Evolutionary conservation across 2,797 vertebrate genomes (phyloP), one percentile per base, ranked within the genome.

Genomic region (Scomberomorus guttatus): DNA sequence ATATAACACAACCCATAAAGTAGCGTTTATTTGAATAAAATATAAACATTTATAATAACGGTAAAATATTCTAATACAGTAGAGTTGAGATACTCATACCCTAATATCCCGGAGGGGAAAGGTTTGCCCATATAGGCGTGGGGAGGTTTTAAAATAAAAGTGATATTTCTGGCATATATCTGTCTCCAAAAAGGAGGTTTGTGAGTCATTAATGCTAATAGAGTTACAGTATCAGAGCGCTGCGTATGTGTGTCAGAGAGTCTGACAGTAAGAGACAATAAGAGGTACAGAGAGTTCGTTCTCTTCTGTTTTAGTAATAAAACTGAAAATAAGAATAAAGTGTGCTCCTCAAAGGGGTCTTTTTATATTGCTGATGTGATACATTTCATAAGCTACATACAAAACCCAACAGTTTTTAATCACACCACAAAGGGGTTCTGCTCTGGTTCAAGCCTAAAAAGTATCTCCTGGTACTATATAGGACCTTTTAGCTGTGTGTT

Each of bases 401-500:
- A 54, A 15, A 48, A 15, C 24, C 14, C 18, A 25, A 52, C 24
- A 22, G 22, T 58, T 73, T 72, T 54, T 75, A 54, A 72, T 51
- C 58, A 56, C 77, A 18, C 18, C 73, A 80, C 60, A 75, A 65
- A 79, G 44, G 20, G 29, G 12, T 51, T 88, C n/a, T 48, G 25
- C 70, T 64, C 39, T 48, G 55, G 25, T 32, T 59, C 59, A 74
- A 79, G 62, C 63, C 59, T 57, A 48, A 77, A 61, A 50, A 65
- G 65, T 25, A 7, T 73, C 63, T 71, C 39, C 61, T 27, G 61
- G 42, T 79, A 9, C 46, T 66, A 13, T 62, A 50, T 12, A 20
- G 71, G 37, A 74, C 68, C 56, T 59, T 46, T 82, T 77, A 88
- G 85, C 76, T 55, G 77, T 87, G 89, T 89, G 84, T 91, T 87